Conservation (phyloP, 2,113 vertebrate genomes). For the Nothoprocta perdicaria region DNA sequence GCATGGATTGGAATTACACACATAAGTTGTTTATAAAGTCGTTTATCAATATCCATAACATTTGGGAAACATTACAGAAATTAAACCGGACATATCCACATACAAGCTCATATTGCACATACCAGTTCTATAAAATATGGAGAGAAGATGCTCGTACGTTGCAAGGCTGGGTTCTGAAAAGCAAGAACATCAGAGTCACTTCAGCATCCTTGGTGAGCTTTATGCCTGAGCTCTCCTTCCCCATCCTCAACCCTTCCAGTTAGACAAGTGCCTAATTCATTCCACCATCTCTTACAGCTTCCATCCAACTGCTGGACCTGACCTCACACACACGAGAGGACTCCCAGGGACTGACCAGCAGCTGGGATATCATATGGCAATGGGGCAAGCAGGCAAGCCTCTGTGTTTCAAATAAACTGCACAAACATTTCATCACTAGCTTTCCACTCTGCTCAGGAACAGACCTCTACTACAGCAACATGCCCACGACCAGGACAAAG, state of each 20-base stretch:
- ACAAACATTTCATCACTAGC: background rate
- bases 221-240: background rate
- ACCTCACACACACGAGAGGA: fast-evolving
- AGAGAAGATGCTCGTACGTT: conserved; percentile 84
- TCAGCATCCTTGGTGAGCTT: background rate
- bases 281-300: fast-evolving
- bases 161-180: conserved; percentile 88
- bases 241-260: background rate
- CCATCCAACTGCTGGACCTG: background rate
- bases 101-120: background rate
- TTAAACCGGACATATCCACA: fast-evolving
- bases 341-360: background rate
- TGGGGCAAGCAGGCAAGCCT: background rate
- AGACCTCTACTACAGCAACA: background rate
- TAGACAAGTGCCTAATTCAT: background rate
- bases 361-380: background rate
- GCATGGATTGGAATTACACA: background rate
- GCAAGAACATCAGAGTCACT: background rate
- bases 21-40: background rate
- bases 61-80: background rate
- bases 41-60: background rate
- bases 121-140: conserved; percentile 82
- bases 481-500: background rate
- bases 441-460: background rate
- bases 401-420: background rate